Evolutionary conservation across 2,113 vertebrate species (phyloP).

Genomic region (Pygathrix nemaeus): DNA sequence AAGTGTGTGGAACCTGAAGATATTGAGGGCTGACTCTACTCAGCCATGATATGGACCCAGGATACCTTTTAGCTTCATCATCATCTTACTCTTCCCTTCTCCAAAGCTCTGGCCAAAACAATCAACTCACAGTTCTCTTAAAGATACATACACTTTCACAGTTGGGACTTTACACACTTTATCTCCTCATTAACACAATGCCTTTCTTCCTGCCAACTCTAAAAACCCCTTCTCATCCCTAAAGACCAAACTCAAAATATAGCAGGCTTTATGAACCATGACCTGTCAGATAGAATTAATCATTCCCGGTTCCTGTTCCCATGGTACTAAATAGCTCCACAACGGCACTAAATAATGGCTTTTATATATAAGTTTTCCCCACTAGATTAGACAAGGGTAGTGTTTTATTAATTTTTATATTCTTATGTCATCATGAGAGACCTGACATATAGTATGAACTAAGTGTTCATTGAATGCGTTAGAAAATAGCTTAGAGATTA

Average conservation of each 20-base stretch:
- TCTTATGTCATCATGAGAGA: background rate
- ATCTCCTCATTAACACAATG: slow-evolving; percentile 26
- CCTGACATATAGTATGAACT: background rate
- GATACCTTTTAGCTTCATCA: background rate
- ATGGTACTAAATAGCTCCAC: background rate
- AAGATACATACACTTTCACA: background rate
- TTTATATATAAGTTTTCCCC: background rate
- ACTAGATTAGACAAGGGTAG: background rate
- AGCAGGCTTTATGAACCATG: slow-evolving; percentile 50
- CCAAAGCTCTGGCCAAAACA: background rate
- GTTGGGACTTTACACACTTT: slow-evolving; percentile 25
- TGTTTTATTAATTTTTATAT: background rate
- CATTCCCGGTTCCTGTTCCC: background rate
- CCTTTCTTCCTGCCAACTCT: slow-evolving; percentile 15
- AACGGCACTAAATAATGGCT: slow-evolving; percentile 16
- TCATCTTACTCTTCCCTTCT: background rate
- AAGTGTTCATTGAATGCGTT: background rate
- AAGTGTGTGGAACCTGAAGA: background rate
- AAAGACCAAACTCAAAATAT: slow-evolving; percentile 65
- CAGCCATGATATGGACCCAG: no score
- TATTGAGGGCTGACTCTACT: background rate
- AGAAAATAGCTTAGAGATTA: background rate
- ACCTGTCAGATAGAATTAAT: slow-evolving; percentile 59
- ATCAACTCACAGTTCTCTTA: slow-evolving; percentile 6
- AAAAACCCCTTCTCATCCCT: slow-evolving; percentile 45